Evolutionary conservation across 64 coral and sea anemone genomes (phyloP).

Genomic region (Hydrozoanthus tunicans): DNA sequence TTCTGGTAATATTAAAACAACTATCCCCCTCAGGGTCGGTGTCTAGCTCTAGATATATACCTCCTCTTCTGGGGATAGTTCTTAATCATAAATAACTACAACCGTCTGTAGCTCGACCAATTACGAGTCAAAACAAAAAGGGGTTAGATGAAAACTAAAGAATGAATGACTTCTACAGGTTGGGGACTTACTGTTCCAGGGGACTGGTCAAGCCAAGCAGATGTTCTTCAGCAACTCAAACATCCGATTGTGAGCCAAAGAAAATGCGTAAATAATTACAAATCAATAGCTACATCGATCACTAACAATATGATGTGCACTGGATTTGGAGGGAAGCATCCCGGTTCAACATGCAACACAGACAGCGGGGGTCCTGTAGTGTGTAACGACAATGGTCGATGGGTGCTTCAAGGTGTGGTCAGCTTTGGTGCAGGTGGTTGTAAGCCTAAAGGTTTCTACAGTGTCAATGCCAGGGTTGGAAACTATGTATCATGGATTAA

Average conservation of each 20-base stretch:
- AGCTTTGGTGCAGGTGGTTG: slow-evolving; percentile 69
- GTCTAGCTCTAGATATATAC: too few relatives aligned
- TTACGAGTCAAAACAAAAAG: too few relatives aligned
- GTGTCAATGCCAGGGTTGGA: slow-evolving; percentile 65
- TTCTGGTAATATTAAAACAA: too few relatives aligned
- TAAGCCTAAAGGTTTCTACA: slow-evolving; percentile 59
- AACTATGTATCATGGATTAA: slow-evolving; percentile 63
- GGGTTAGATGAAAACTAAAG: too few relatives aligned
- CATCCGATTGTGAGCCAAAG: slow-evolving; percentile 65
- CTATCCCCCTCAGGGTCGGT: too few relatives aligned
- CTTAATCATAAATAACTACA: too few relatives aligned
- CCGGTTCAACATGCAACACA: slow-evolving; percentile 68
- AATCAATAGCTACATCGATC: slow-evolving; percentile 25
- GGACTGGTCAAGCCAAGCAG: slow-evolving; percentile 76
- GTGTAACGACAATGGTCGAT: slow-evolving; percentile 50
- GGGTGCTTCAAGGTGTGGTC: slow-evolving; percentile 80
- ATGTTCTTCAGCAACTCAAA: slow-evolving; percentile 67
- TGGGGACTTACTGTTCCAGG: slow-evolving; percentile 75
- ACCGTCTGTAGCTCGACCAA: too few relatives aligned
- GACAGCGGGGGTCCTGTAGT: slow-evolving; percentile 84
- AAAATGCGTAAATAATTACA: slow-evolving; percentile 57
- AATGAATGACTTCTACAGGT: slow-evolving; percentile 1
- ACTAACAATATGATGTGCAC: slow-evolving; percentile 69
- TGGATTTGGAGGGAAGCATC: slow-evolving; percentile 47
- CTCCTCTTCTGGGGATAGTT: too few relatives aligned